Base-by-base conservation (phyloP, 2,888 invertebrate genomes). In the Melieria picta region DNA sequence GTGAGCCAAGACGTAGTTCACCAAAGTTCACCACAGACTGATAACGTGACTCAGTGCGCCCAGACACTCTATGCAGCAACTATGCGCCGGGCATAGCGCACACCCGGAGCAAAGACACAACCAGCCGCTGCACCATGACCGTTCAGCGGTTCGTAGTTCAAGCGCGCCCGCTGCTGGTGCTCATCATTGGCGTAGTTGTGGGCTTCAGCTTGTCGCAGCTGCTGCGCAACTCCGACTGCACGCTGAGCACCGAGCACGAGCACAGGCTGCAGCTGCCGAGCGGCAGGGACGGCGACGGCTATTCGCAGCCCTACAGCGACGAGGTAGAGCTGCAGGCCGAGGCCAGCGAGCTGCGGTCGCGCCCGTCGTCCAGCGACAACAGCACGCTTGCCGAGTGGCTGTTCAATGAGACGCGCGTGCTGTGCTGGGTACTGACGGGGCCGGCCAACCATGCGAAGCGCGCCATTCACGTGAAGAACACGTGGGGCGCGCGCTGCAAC, bases 401-500 rank as follows among this genome's bases (percentile, higher is more conserved):
- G 74, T 88, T 91, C 7, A 89, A 90, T 74, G 91, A 92, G 80
- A 93, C 98, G 47, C 90, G 94, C 67, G 92, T 99, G 74, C 89
- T 99, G 3, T 99, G 98, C 85, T 98, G 98, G 97, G 89, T 99
- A 52, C 94, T 98, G 93, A 98, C 98, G 0, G 93, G 92, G 72
- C 97, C 98, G 0, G 88, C 88, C 48, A 97, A 95, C 86, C 97
- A 98, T 81, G 89, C 93, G 79, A 91, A 89, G 76, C 94, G 94
- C 84, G 97, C 97, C 0, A 89, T 89, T 30, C 97, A 98, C 81
- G 95, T 98, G 5, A 96, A 96, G 84, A 93, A 93, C 0, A 98
- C 98, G 0, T 98, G 98, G 98, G 98, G 97, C 1, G 92, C 92
- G 81, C 89, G 97, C 47, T 98, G 97, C 83, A 95, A 96, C 82